Conservation (phyloP, 2,888 invertebrate species). For the Chelonus formosanus region DNA sequence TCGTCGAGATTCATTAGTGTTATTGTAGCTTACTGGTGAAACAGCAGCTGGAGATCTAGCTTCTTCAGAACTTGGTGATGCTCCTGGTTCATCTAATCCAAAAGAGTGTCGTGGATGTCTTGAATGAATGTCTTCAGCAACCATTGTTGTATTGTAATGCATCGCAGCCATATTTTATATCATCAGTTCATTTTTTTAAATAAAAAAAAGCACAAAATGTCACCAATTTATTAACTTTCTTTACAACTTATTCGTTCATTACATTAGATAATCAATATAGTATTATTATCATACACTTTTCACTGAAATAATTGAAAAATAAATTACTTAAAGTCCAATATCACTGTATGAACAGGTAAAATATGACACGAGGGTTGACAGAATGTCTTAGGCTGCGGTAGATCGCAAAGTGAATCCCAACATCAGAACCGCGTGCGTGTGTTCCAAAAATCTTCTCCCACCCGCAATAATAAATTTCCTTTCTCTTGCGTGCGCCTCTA, state of each 20-base stretch:
- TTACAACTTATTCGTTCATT: too few species aligned
- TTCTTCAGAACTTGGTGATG: slow-evolving; percentile 49
- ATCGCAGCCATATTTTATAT: slow-evolving; percentile 50
- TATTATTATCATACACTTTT: too few species aligned
- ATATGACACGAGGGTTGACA: slow-evolving; percentile 3
- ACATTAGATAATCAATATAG: too few species aligned
- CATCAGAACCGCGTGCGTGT: slow-evolving; percentile 36
- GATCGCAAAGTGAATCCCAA: slow-evolving; percentile 53
- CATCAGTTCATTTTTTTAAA: slow-evolving; percentile 13
- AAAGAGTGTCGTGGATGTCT: slow-evolving; percentile 47
- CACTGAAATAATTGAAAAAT: too few species aligned
- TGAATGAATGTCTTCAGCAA: slow-evolving; percentile 51
- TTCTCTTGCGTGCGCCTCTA: slow-evolving; percentile 15
- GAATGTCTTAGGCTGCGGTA: slow-evolving; percentile 44
- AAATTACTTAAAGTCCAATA: too few species aligned
- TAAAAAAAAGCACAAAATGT: background rate
- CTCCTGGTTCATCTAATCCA: slow-evolving; percentile 47
- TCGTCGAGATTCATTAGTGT: slow-evolving; percentile 26
- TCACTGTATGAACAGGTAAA: background rate
- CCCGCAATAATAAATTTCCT: background rate
- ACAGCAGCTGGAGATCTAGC: slow-evolving; percentile 38
- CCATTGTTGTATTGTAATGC: slow-evolving; percentile 57
- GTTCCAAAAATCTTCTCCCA: slow-evolving; percentile 37
- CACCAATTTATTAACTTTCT: too few species aligned
- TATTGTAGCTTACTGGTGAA: slow-evolving; percentile 20